Base-by-base conservation (phyloP, 1,140 invertebrate genomes). In the Drosophila littoralis region DNA sequence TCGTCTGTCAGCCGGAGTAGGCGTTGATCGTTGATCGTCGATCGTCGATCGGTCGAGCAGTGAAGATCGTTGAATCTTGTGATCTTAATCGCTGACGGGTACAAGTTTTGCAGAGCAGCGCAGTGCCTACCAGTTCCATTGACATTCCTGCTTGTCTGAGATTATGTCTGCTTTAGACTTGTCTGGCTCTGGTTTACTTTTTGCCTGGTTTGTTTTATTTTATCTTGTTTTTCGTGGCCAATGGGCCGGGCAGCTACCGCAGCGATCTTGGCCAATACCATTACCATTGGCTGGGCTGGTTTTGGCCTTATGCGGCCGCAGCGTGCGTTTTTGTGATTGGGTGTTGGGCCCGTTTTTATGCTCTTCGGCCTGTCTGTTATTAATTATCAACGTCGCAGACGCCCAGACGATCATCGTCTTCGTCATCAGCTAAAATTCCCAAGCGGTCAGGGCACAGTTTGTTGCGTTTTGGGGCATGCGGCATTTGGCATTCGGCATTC, bases 271-370 rank as follows among this genome's bases (percentile, higher is more conserved):
- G 9, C 52, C 52, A 79, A 78, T 81, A 75, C 60, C 79, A 83
- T 77, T 79, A 89, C 83, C 84, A 89, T 88, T 89, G 85, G 84
- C 74, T 81, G 51, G 22, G 52, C 46, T 61, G 64, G 36, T 36
- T 48, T 71, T 51, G 61, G 51, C 59, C 83, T 69, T 70, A 55
- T 70, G 42, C 54, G 65, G 57, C 36, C 10, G 9, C 8, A 22
- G 46, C 74, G 54, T 77, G 61, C 74, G 70, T 77, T 81, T 84
- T 71, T 88, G 55, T 81, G 82, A 86, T 86, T 86, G 82, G 81
- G 79, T 86, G 83, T 86, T 86, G 81, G 22, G 66, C 74, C 60
- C 82, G 82, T 85, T 85, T 86, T 86, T 86, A 81, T 86, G 82
- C 78, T 7, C 36, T 22, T 51, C 63, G 46, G 48, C 51, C 7